Evolutionary conservation across 2,797 vertebrate species (phyloP).

Genomic region (Cichlasoma orientale): DNA sequence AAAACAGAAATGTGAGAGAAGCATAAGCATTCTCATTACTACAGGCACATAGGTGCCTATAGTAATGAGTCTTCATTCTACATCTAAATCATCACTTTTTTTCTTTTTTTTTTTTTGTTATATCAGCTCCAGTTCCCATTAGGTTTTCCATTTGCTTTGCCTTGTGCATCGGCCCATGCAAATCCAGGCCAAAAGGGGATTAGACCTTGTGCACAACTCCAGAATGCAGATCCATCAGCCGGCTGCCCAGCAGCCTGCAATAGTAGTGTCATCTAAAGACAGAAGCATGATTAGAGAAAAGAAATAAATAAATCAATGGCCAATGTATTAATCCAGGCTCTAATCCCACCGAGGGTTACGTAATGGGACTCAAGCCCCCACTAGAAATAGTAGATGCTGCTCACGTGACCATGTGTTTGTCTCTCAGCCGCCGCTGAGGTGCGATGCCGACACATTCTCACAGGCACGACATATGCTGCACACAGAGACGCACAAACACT

Average conservation of each 20-base stretch:
- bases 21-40: background rate
- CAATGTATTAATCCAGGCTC: conserved; percentile 48
- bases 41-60: background rate
- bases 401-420: conserved; percentile 61
- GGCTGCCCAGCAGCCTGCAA: conserved; percentile 9
- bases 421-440: conserved; percentile 48
- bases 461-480: conserved; percentile 42
- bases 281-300: conserved; percentile 62
- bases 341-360: conserved; percentile 68
- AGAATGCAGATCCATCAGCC: conserved; percentile 54
- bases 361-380: conserved; percentile 59
- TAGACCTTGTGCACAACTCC: conserved; percentile 64
- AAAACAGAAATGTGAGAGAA: background rate
- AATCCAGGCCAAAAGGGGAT: conserved; percentile 75
- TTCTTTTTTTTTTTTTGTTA: conserved; percentile 2
- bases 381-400: conserved; percentile 42
- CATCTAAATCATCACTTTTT: conserved; percentile 29
- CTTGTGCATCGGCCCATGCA: conserved; percentile 28
- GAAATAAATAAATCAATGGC: conserved; percentile 69
- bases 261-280: conserved; percentile 57
- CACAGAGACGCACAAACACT: conserved; percentile 14
- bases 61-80: background rate
- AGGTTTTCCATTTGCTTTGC: conserved; percentile 40
- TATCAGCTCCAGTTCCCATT: conserved; percentile 36
- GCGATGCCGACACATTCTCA: conserved; percentile 43